Evolutionary conservation across 2,888 invertebrate genomes (phyloP).

Genomic region (Corbicula japonica): DNA sequence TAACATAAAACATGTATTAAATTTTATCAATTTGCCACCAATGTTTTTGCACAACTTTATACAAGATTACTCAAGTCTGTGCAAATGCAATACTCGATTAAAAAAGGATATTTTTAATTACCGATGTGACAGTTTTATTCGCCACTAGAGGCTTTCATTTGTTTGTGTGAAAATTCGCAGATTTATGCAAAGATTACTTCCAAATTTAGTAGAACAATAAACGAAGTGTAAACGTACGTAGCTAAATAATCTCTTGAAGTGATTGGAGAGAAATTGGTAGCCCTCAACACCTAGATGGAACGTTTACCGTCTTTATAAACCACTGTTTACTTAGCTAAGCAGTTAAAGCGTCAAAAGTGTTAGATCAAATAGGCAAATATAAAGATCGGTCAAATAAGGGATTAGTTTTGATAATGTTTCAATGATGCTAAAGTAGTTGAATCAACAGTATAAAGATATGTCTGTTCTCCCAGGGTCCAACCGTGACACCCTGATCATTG

Average conservation of each 20-base stretch:
- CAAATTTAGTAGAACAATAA: constrained; percentile 27
- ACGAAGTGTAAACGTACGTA: background rate
- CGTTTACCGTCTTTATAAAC: constrained; percentile 18
- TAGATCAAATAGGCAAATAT: constrained; percentile 48
- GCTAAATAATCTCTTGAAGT: constrained; percentile 16
- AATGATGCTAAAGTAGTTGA: constrained; percentile 36
- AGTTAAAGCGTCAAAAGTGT: constrained; percentile 35
- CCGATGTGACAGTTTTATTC: constrained; percentile 33
- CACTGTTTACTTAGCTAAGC: constrained; percentile 27
- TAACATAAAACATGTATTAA: no score
- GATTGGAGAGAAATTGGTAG: constrained; percentile 13
- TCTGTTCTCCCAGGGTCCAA: background rate
- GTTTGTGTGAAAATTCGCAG: constrained; percentile 20
- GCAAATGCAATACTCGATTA: no score
- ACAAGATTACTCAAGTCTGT: no score
- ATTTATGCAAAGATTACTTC: constrained; percentile 26
- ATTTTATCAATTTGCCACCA: no score
- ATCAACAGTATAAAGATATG: constrained; percentile 24
- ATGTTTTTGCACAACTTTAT: no score
- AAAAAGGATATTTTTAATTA: no score
- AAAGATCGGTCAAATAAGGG: constrained; percentile 26
- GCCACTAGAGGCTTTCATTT: background rate
- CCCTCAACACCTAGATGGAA: constrained; percentile 3
- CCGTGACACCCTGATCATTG: no score
- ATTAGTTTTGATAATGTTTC: constrained; percentile 43